Base-by-base conservation (phyloP, 1,140 invertebrate species). In the Drosophila lini region DNA sequence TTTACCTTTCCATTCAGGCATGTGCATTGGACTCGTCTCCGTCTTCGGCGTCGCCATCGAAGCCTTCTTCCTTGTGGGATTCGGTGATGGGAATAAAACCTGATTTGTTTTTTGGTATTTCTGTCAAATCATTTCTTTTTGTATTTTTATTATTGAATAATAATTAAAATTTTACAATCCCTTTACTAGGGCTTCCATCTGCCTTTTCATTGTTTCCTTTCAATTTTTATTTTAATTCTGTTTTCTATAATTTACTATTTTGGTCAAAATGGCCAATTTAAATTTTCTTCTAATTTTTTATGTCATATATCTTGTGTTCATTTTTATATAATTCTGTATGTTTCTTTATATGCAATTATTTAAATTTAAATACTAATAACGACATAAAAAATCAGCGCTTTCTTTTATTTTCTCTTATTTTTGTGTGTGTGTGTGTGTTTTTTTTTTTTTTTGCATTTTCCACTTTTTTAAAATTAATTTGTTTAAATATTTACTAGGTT, bases 111-210 rank as follows among this genome's bases (percentile, higher is more conserved):
- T 64, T 34, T 52, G 50, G 56, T 80, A 84, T 89, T 84, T 88
- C 71, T 88, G 80, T 83, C 63, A 84, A 89, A 89, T 83, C 64
- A 71, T 80, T 81, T 78, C 58, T 75, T 74, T 90, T 91, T 83
- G 59, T 83, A 78, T 81, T 83, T 88, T 90, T 91, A 83, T 90
- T 91, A 91, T 90, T 91, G 88, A 90, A 90, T 90, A 83, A 91
- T 91, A 90, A 91, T 91, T 91, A 90, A 90, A 91, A 91, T 91
- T 90, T 88, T 91, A 90, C 88, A 90, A 88, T 90, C 58, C 62
- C 85, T 81, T 90, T 90, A 77, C 52, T 73, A 57, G 56, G 71
- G 67, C 44, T 70, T 80, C 70, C 64, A 64, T 78, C 63, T 68
- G 56, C 45, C 58, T 74, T 69, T 50, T 81, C 61, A 40, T 70